Conservation (phyloP, 2,797 vertebrate genomes). For the Odontamblyopus lacepedii region DNA sequence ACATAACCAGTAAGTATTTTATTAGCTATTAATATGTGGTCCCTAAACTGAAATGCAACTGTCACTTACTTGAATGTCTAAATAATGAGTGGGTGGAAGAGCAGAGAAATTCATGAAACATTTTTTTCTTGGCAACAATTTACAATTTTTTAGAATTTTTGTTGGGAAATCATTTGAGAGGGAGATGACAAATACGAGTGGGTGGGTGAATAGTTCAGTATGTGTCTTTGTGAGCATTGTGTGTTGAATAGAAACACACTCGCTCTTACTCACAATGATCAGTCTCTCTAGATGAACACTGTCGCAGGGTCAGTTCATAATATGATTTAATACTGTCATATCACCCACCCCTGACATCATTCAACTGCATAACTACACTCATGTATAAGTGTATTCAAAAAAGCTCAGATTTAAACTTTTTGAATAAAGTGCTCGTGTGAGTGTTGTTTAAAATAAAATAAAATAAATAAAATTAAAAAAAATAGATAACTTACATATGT, state of each 20-base stretch:
- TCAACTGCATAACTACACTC: not conserved
- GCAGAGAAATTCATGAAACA: not conserved
- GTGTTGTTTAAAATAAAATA: too few relatives aligned
- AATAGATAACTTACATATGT: too few relatives aligned
- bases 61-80: too few relatives aligned
- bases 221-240: not conserved
- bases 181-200: not conserved
- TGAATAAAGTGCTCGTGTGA: too few relatives aligned
- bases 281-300: not conserved
- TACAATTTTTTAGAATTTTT: not conserved
- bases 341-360: not conserved
- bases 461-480: too few relatives aligned
- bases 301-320: not conserved
- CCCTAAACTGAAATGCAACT: too few relatives aligned
- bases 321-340: not conserved
- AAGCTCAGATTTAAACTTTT: too few relatives aligned
- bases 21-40: too few relatives aligned
- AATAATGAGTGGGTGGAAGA: not conserved
- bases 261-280: not conserved
- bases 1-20: too few relatives aligned
- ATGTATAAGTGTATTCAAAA: not conserved
- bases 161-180: not conserved
- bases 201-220: not conserved
- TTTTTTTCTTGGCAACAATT: not conserved
- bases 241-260: not conserved